Conservation (phyloP, 2,113 vertebrate species). For the Paratilapia polleni region DNA sequence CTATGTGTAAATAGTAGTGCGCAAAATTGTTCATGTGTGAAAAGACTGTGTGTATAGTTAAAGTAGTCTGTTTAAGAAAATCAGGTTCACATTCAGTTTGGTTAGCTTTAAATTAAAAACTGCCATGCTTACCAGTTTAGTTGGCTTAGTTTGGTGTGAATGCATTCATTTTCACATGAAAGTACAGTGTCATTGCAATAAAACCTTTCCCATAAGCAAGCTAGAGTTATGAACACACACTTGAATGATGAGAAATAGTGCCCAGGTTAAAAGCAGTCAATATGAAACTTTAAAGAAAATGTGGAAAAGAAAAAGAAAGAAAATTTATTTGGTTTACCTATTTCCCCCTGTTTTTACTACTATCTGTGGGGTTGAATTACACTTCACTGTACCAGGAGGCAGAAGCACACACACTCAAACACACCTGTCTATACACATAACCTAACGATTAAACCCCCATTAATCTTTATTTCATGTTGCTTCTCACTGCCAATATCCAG, state of each 20-base stretch:
- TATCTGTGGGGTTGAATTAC: not conserved
- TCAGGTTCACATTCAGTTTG: not conserved
- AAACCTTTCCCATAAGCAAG: not conserved
- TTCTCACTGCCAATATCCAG: constrained; percentile 34
- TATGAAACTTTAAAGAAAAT: not conserved
- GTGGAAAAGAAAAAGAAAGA: not conserved
- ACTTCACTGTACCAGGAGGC: not conserved
- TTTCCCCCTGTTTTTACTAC: not conserved
- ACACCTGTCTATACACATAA: constrained; percentile 47
- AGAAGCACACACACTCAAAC: not conserved
- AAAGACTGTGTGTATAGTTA: too few relatives aligned
- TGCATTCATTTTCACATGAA: constrained; percentile 8
- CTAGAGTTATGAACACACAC: not conserved
- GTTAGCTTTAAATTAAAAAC: not conserved
- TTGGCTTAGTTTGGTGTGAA: constrained; percentile 13
- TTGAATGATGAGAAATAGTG: not conserved
- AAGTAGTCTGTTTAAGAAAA: too few relatives aligned
- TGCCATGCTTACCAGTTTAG: not conserved
- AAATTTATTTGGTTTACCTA: not conserved
- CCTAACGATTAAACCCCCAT: constrained; percentile 19
- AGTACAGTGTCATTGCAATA: not conserved
- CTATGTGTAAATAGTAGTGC: not conserved
- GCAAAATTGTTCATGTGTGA: too few relatives aligned
- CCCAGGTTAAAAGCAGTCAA: not conserved
- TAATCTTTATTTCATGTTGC: constrained; percentile 20